Evolutionary conservation across 2,797 vertebrate species (phyloP).

Genomic region (Phalanger gymnotis): DNA sequence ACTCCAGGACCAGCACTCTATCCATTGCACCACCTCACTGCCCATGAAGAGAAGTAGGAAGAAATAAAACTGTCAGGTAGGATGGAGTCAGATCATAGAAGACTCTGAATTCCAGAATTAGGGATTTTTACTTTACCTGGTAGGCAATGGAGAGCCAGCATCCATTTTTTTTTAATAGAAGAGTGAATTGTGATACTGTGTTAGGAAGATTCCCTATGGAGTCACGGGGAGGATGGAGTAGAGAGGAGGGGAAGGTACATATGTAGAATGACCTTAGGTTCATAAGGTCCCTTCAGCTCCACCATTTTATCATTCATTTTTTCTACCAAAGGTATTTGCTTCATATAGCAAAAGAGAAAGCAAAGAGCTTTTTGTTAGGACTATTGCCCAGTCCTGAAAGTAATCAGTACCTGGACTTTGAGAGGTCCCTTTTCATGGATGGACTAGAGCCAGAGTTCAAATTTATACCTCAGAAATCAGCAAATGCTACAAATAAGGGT

Average conservation of each 20-base stretch:
- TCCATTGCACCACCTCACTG: background rate
- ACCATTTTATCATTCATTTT: background rate
- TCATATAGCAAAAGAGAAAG: background rate
- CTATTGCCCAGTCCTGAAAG: background rate
- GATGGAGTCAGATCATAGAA: background rate
- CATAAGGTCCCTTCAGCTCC: background rate
- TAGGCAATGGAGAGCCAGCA: background rate
- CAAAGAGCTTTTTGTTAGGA: background rate
- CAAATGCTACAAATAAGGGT: background rate
- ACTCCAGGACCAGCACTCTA: background rate
- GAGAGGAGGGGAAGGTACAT: background rate
- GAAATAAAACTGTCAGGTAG: background rate
- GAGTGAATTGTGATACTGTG: background rate
- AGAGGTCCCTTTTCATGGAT: background rate
- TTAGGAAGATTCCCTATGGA: background rate
- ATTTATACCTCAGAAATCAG: background rate
- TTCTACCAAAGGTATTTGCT: background rate
- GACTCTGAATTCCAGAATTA: background rate
- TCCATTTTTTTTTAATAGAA: background rate
- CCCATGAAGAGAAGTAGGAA: background rate
- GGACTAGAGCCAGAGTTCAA: background rate
- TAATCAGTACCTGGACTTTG: background rate
- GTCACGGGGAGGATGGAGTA: background rate
- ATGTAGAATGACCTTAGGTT: background rate
- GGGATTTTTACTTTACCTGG: background rate